Conservation (phyloP, 2,113 vertebrate genomes). For the Ifrita kowaldi region DNA sequence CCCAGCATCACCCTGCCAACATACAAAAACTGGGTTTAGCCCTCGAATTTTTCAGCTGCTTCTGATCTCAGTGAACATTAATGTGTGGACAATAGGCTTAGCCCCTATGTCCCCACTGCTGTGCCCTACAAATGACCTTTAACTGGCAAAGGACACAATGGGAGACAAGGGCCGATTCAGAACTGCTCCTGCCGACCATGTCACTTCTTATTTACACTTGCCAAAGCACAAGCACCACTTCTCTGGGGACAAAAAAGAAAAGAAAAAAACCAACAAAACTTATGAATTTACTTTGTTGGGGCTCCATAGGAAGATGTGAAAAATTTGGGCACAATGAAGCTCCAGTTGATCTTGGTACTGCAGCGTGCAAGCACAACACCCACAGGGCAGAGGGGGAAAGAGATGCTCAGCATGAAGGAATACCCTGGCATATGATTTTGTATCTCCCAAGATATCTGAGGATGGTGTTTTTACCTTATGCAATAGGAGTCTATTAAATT, state of each 20-base stretch:
- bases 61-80: conserved; percentile 26
- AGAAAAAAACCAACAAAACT: background rate
- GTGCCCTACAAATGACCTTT: conserved; percentile 41
- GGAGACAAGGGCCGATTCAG: conserved; percentile 16
- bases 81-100: conserved; percentile 23
- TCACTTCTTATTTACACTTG: conserved; percentile 11
- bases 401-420: background rate
- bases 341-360: background rate
- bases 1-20: background rate
- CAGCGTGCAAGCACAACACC: background rate
- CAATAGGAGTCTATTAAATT: background rate
- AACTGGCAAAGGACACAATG: conserved; percentile 24
- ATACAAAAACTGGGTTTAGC: background rate
- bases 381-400: background rate
- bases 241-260: background rate
- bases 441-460: background rate
- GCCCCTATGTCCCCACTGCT: background rate
- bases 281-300: background rate
- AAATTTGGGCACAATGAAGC: background rate
- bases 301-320: background rate
- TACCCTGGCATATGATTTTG: background rate
- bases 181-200: background rate
- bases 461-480: background rate
- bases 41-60: background rate
- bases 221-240: background rate